Base-by-base conservation (phyloP, 1,140 invertebrate species). In the Ooceraea biroi region DNA sequence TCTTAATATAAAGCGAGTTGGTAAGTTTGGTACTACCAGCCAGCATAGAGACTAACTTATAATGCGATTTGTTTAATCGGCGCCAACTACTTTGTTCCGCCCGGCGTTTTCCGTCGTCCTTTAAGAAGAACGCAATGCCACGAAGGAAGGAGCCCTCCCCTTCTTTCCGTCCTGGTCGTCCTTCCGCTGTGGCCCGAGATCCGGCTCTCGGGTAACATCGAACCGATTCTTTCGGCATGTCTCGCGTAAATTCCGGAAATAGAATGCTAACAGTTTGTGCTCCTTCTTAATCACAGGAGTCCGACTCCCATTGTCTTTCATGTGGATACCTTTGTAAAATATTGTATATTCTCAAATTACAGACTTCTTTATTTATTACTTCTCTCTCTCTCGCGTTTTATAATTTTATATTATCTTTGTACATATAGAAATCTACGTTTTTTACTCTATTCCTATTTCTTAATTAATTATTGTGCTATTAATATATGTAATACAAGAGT, bases 61-160 rank as follows among this genome's bases (percentile, higher is more conserved):
- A 94, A 94, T 94, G 92, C 91, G 93, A 94, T 94, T 94, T 94
- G 92, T 93, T 94, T 94, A 94, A 94, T 94, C 93, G 93, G 92
- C 91, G 93, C 93, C 93, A 93, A 93, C 92, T 92, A 93, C 91
- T 93, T 92, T 92, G 85, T 92, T 91, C 92, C 83, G 85, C 82
- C 74, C 78, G 71, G 84, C 84, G 58, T 89, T 88, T 86, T 86
- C 82, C 83, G 69, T 88, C 76, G 74, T 82, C 61, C 73, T 80
- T 71, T 76, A 82, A 78, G 80, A 89, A 78, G 74, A 61, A 88
- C 82, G 77, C 78, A 50, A 44, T 84, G 61, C 58, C 52, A 80
- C 48, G 65, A 48, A 52, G 36, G 76, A 58, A 46, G 65, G 25
- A 57, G 50, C 57, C 87, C 84, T 85, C 30, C 74, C 55, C 77